Evolutionary conservation across 35 echinoderm and acorn worm species (phyloP), one percentile per base, ranked within the genome.

Genomic region (Ptychodera flava): DNA sequence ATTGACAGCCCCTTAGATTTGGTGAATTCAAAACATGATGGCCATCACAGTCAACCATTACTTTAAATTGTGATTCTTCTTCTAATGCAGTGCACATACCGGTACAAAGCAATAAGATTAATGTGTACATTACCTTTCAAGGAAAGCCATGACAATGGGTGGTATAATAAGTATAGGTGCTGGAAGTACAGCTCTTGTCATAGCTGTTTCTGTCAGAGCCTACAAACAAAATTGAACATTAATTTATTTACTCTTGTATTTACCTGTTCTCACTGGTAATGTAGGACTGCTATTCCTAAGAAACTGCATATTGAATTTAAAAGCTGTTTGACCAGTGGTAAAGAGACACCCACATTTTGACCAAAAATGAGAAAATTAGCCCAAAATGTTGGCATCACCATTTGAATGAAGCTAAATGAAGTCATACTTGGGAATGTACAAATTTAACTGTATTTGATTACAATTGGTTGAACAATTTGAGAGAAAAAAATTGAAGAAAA

Each of bases 151-250:
- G 0, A 93, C 52, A 38, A 97, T 80, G 16, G 95, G 91, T 75
- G 95, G 95, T 35, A 97, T 88, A 28, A 97, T 86, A 16, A 97
- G 84, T 6, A 97, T 87, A 35, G 95, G 95, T 53, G 95, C 95
- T 34, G 95, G 89, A n/a, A 93, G 84, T 16, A 93, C 89, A 29
- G 88, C 83, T 78, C 95, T 88, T 30, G 95, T 93, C 80, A 97
- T 31, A 0, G 95, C 95, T 36, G 95, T 97, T 81, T 93, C 89
- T 28, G 36, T 83, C 36, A 93, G 88, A 52, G 95, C 95, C 95
- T 97, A 81, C n/a, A n/a, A n/a, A n/a, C n/a, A n/a, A n/a, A n/a
- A n/a, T n/a, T n/a, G n/a, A n/a, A n/a, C n/a, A n/a, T n/a, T n/a
- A n/a, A n/a, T n/a, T n/a, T n/a, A n/a, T n/a, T n/a, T n/a, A n/a